These are phyloP conservation scores for Luehdorfia chinensis DNA, from an alignment of 1,140 invertebrate genomes.

Conservation along the genomic window DNA sequence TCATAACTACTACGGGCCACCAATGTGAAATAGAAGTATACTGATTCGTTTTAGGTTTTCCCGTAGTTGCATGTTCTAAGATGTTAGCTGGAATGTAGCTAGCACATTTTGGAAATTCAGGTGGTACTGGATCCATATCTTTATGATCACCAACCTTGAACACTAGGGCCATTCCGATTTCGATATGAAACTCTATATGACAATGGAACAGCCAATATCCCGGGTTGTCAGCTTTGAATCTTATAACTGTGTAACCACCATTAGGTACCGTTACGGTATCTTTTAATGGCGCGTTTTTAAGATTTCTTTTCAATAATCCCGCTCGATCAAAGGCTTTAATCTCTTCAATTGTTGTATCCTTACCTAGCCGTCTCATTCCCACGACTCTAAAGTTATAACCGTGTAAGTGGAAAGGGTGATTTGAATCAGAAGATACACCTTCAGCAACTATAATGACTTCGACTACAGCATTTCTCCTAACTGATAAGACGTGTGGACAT, in stretches of 20 bases:
- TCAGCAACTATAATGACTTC: slow-evolving; percentile 90
- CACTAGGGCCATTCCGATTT: slow-evolving; percentile 92
- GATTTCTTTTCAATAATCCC: slow-evolving; percentile 85
- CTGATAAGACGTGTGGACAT: slow-evolving; percentile 87
- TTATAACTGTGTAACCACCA: slow-evolving; percentile 90
- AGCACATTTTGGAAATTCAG: slow-evolving; percentile 84
- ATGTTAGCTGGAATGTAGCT: slow-evolving; percentile 81
- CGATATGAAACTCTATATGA: slow-evolving; percentile 93
- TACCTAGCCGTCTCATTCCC: slow-evolving; percentile 84
- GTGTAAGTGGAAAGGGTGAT: slow-evolving; percentile 93
- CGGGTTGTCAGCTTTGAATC: slow-evolving; percentile 85
- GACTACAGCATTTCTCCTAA: slow-evolving; percentile 84
- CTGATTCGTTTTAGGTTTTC: slow-evolving; percentile 41
- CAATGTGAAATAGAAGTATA: slow-evolving; percentile 56
- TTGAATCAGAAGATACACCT: slow-evolving; percentile 90
- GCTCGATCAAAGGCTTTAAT: slow-evolving; percentile 81
- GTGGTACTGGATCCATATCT: slow-evolving; percentile 82
- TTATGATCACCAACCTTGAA: slow-evolving; percentile 89
- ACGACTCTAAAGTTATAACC: slow-evolving; percentile 91
- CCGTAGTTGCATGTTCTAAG: slow-evolving; percentile 60
- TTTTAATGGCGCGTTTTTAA: slow-evolving; percentile 87
- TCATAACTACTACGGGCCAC: slow-evolving; percentile 59
- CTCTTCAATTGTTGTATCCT: slow-evolving; percentile 81
- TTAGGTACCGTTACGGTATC: slow-evolving; percentile 95
- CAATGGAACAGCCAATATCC: slow-evolving; percentile 96